Evolutionary conservation across 2,888 invertebrate species (phyloP).

Genomic region (Pollenia griseotomentosa): DNA sequence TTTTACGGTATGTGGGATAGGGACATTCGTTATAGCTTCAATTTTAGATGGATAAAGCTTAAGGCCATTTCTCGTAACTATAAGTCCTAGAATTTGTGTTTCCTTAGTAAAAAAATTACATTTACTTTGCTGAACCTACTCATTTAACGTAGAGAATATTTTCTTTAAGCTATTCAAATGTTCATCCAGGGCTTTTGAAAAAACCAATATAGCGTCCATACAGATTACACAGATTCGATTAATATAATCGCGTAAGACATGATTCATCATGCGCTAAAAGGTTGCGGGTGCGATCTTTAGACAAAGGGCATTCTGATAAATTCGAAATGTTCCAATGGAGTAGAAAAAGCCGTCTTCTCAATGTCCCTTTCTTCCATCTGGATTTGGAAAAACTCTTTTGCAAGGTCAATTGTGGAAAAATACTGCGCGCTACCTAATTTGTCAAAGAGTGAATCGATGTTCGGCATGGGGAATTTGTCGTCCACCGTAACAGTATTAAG

Average conservation of each 20-base stretch:
- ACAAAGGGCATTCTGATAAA: too few relatives aligned
- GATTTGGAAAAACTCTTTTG: too few relatives aligned
- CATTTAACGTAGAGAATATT: background rate
- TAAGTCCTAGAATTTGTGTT: conserved; percentile 8
- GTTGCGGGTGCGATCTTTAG: too few relatives aligned
- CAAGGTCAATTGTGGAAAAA: too few relatives aligned
- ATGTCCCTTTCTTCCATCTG: too few relatives aligned
- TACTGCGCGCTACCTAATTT: too few relatives aligned
- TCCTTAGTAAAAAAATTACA: background rate
- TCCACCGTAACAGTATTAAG: background rate
- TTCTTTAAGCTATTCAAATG: conserved; percentile 1
- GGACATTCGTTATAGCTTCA: conserved; percentile 8
- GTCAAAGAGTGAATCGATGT: too few relatives aligned
- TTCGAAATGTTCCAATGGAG: too few relatives aligned
- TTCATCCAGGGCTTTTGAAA: conserved; percentile 12
- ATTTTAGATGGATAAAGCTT: conserved; percentile 3
- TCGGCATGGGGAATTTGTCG: background rate
- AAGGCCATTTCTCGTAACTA: conserved; percentile 11
- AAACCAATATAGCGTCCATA: background rate
- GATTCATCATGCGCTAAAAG: too few relatives aligned
- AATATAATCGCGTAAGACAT: too few relatives aligned
- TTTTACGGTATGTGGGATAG: background rate
- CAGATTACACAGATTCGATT: too few relatives aligned
- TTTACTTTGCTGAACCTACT: conserved; percentile 14
- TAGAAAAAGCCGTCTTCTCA: too few relatives aligned